A percentile compares a stretch with the other conserved stretches of the same genome.
These are phyloP conservation scores for Hylaea fasciaria DNA, from an alignment of 2,888 invertebrate species.

Conservation along the genomic window DNA sequence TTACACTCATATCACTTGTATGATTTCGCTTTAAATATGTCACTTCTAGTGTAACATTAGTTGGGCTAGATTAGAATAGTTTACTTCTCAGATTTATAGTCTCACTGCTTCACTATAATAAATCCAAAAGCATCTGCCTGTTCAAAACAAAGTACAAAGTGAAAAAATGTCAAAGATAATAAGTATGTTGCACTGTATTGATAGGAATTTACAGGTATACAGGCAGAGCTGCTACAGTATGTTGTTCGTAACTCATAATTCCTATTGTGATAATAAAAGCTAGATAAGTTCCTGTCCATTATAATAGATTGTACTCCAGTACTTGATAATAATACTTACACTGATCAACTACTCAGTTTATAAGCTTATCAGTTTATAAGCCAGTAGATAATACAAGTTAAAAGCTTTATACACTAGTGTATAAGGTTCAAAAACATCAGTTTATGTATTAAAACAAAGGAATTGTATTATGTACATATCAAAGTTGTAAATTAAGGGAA, in stretches of 20 bases:
- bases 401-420: background rate
- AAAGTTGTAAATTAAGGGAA: constrained; percentile 9
- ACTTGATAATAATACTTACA: too few species aligned
- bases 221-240: too few species aligned
- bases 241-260: too few species aligned
- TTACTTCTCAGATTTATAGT: constrained; percentile 4
- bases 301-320: background rate
- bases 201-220: too few species aligned
- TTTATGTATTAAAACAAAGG: background rate
- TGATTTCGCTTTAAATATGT: constrained; percentile 1
- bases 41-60: constrained; percentile 3
- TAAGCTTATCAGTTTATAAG: background rate
- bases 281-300: constrained; percentile 3
- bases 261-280: background rate
- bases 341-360: background rate
- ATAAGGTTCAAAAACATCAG: background rate
- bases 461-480: constrained; percentile 26
- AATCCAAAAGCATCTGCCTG: too few species aligned
- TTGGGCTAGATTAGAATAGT: constrained; percentile 18
- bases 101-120: constrained; percentile 1
- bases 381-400: background rate
- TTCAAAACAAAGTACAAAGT: background rate
- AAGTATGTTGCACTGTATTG: too few species aligned
- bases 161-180: background rate
- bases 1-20: constrained; percentile 27